A percentile compares a stretch with the other conserved stretches of the same genome.
Conservation (phyloP, 2,113 vertebrate genomes). For the Gavia stellata region DNA sequence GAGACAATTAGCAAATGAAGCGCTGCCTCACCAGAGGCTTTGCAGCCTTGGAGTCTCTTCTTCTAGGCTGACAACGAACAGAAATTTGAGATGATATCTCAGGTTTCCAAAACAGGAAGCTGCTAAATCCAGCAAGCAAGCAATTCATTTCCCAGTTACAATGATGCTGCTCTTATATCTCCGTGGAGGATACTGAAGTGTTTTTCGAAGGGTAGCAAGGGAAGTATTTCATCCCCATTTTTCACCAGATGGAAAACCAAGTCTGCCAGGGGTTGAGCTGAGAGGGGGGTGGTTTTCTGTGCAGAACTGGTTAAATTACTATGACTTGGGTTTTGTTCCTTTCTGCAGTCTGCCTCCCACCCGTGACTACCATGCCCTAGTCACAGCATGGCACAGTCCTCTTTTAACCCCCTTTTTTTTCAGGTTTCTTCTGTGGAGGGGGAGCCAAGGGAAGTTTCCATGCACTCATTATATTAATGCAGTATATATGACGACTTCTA, state of each 20-base stretch:
- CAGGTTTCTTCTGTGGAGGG: not conserved
- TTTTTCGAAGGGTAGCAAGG: not conserved
- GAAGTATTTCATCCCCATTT: not conserved
- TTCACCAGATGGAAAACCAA: not conserved
- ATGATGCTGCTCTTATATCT: not conserved
- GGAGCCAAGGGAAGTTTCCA: not conserved
- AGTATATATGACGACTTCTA: not conserved
- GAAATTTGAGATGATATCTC: slow-evolving; percentile 44
- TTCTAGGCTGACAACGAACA: slow-evolving; percentile 53
- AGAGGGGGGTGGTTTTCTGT: not conserved
- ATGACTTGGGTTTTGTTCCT: not conserved
- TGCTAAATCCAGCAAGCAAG: slow-evolving; percentile 36
- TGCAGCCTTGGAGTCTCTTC: slow-evolving; percentile 5
- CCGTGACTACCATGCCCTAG: not conserved
- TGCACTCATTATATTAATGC: not conserved
- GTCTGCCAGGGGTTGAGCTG: not conserved
- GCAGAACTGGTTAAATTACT: not conserved
- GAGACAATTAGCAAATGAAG: slow-evolving; percentile 59
- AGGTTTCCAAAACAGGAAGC: slow-evolving; percentile 52
- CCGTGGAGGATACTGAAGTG: not conserved
- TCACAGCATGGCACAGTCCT: not conserved
- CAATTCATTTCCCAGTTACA: slow-evolving; percentile 27
- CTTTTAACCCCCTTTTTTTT: not conserved
- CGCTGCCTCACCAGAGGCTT: not conserved
- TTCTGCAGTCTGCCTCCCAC: not conserved